Percentiles rank a stretch among this genome's conserved stretches.
These are phyloP conservation scores for Nemopilema nomurai DNA, from an alignment of 30 jellyfish, hydroid and myxozoan species.

Conservation along the genomic window DNA sequence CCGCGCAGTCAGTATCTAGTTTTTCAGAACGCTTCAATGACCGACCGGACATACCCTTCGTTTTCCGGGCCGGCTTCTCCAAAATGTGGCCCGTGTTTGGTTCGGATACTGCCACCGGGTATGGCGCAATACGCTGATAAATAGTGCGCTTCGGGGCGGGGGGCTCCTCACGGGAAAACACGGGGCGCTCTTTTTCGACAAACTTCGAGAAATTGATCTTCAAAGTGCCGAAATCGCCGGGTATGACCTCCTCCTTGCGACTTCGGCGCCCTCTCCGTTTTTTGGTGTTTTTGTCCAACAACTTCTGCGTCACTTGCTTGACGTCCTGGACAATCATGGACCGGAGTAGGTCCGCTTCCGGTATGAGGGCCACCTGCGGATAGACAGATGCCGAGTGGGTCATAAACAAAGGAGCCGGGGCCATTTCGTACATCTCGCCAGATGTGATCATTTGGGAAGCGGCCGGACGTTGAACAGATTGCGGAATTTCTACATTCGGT, in stretches of 20 bases:
- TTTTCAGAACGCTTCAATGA: slow-evolving; percentile 12
- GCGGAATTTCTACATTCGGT: neutral
- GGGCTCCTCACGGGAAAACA: slow-evolving; percentile 42
- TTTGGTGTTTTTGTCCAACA: slow-evolving; percentile 36
- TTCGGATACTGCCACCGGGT: slow-evolving; percentile 32
- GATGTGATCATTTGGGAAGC: slow-evolving; percentile 54
- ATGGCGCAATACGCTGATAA: slow-evolving; percentile 74
- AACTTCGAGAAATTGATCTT: slow-evolving; percentile 53
- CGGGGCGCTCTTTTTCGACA: slow-evolving; percentile 53
- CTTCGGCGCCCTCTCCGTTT: slow-evolving; percentile 61
- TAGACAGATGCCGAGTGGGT: slow-evolving; percentile 47
- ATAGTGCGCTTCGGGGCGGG: slow-evolving; percentile 63
- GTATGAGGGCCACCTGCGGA: slow-evolving; percentile 63
- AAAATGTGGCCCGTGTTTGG: neutral
- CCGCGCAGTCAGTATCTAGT: neutral
- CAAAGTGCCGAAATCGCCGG: slow-evolving; percentile 67
- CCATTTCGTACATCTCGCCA: slow-evolving; percentile 47
- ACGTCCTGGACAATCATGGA: slow-evolving; percentile 78
- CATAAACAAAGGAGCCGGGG: slow-evolving; percentile 67
- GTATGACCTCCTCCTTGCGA: slow-evolving; percentile 56
- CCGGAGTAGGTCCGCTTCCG: slow-evolving; percentile 68
- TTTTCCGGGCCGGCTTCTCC: slow-evolving; percentile 37
- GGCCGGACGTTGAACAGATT: neutral
- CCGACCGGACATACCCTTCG: slow-evolving; percentile 34
- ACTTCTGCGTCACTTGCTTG: slow-evolving; percentile 63